Evolutionary conservation across 2,888 invertebrate species (phyloP).

Genomic region (Scaptomyza flava): DNA sequence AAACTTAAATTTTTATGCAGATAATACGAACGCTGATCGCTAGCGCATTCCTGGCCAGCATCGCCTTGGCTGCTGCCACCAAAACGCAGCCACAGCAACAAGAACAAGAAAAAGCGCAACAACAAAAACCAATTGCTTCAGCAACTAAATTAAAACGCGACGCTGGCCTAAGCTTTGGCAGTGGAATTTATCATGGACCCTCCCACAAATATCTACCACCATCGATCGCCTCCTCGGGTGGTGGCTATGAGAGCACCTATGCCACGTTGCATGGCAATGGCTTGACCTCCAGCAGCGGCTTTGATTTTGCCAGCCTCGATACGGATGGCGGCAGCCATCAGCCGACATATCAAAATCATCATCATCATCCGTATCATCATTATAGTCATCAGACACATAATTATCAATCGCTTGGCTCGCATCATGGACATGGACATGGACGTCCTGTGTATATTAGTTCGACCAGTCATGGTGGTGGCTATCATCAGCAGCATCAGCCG

Average conservation of each 20-base stretch:
- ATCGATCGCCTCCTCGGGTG: conserved; percentile 11
- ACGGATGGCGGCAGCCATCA: conserved; percentile 14
- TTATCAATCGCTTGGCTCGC: conserved; percentile 23
- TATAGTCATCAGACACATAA: conserved; percentile 20
- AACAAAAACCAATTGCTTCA: not conserved
- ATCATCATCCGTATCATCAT: conserved; percentile 27
- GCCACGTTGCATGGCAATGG: conserved; percentile 47
- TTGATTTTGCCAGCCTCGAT: conserved; percentile 50
- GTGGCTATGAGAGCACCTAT: conserved; percentile 41
- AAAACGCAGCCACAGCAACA: conserved; percentile 20
- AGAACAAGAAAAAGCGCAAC: conserved; percentile 15
- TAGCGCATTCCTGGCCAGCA: conserved; percentile 25
- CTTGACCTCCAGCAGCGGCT: conserved; percentile 45
- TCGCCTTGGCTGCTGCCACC: conserved; percentile 5
- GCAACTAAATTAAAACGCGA: conserved; percentile 72
- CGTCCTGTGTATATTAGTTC: conserved; percentile 45
- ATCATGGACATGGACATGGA: conserved; percentile 48
- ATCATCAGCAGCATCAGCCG: conserved; percentile 31
- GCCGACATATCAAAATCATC: conserved; percentile 27
- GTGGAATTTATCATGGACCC: conserved; percentile 72
- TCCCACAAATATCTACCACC: conserved; percentile 80
- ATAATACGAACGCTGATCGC: conserved; percentile 41
- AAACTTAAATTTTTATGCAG: conserved; percentile 40
- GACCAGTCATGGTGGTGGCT: conserved; percentile 16
- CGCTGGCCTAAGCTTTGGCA: conserved; percentile 64